Percentiles rank a stretch among this genome's conserved stretches.
Conservation (phyloP, 2,888 invertebrate genomes). For the Ichneumon xanthorius region DNA sequence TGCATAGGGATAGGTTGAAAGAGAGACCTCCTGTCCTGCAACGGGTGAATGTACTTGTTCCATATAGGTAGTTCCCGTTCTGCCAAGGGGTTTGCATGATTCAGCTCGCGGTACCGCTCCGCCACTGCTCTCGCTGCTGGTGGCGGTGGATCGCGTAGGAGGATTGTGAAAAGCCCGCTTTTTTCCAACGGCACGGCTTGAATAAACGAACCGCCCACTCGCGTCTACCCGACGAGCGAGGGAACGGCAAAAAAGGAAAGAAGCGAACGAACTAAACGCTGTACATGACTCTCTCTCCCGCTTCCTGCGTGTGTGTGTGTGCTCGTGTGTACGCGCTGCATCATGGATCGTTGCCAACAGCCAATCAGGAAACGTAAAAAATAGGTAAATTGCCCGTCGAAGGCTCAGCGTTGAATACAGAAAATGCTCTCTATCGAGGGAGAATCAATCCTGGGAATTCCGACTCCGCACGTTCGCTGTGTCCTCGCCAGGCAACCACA, state of each 20-base stretch:
- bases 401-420: slow-evolving; percentile 51
- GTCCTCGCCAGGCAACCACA: slow-evolving; percentile 53
- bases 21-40: not conserved
- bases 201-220: slow-evolving; percentile 78
- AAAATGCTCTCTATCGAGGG: slow-evolving; percentile 61
- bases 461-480: slow-evolving; percentile 41
- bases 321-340: slow-evolving; percentile 10
- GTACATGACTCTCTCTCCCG: not conserved
- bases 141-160: slow-evolving; percentile 50
- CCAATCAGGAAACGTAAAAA: slow-evolving; percentile 77
- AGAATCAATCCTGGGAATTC: slow-evolving; percentile 16
- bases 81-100: slow-evolving; percentile 26
- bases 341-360: slow-evolving; percentile 72
- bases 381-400: slow-evolving; percentile 76
- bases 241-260: slow-evolving; percentile 72
- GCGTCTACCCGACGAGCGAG: slow-evolving; percentile 73
- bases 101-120: not conserved
- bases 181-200: slow-evolving; percentile 78
- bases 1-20: not conserved
- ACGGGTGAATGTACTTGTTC: not conserved
- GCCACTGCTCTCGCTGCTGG: slow-evolving; percentile 6
- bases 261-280: slow-evolving; percentile 41
- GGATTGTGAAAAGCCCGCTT: slow-evolving; percentile 69
- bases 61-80: slow-evolving; percentile 1
- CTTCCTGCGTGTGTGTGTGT: not conserved